Conservation (phyloP, 2,113 vertebrate genomes). For the Polyodon spathula region DNA sequence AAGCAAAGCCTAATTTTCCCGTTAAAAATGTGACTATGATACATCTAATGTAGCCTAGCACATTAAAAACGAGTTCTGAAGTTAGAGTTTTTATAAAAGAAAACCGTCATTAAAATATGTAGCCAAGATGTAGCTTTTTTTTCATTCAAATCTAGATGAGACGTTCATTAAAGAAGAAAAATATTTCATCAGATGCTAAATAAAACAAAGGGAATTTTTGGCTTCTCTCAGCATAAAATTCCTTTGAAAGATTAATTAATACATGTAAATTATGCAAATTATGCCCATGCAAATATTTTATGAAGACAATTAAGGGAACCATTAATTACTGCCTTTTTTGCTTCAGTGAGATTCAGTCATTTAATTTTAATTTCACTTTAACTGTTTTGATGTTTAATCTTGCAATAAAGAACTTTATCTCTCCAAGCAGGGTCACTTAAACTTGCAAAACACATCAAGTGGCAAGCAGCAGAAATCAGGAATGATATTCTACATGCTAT, state of each 20-base stretch:
- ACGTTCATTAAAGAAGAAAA: slow-evolving; percentile 99
- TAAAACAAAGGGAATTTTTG: slow-evolving; percentile 99
- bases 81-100: slow-evolving; percentile 33
- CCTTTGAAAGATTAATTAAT: slow-evolving; percentile 99
- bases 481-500: slow-evolving; percentile 73
- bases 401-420: slow-evolving; percentile 98
- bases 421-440: slow-evolving; percentile 87
- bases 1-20: slow-evolving; percentile 6
- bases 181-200: slow-evolving; percentile 99
- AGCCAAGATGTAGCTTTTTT: slow-evolving; percentile 90
- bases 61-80: slow-evolving; percentile 7
- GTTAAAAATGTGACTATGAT: slow-evolving; percentile 36
- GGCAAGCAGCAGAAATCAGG: slow-evolving; percentile 68
- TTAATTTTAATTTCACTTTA: slow-evolving; percentile 99
- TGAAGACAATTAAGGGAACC: slow-evolving; percentile 99
- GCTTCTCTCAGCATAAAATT: slow-evolving; percentile 99
- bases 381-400: slow-evolving; percentile 99
- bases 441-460: slow-evolving; percentile 84
- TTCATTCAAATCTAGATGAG: slow-evolving; percentile 95
- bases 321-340: slow-evolving; percentile 99
- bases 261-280: slow-evolving; percentile 99
- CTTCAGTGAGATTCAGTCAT: slow-evolving; percentile 99
- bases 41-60: slow-evolving; percentile 33
- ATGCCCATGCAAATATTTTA: slow-evolving; percentile 99
- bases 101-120: slow-evolving; percentile 61